Evolutionary conservation across 2,797 vertebrate species (phyloP).

Genomic region (Tenualosa thibaudeaui): DNA sequence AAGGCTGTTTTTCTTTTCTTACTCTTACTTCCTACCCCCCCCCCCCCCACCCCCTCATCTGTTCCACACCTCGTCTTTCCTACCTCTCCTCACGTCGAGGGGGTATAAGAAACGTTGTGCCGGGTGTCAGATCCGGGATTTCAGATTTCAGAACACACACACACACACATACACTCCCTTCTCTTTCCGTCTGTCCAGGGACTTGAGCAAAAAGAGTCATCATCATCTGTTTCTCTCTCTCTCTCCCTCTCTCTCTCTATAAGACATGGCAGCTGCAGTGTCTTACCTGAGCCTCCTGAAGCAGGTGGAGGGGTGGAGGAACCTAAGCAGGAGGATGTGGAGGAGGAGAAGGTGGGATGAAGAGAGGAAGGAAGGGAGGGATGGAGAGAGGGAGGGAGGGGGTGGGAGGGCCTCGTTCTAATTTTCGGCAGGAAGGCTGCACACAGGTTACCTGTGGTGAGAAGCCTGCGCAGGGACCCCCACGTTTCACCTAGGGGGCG

Average conservation of each 20-base stretch:
- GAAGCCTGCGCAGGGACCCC: slow-evolving; percentile 69
- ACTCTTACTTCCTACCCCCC: slow-evolving; percentile 55
- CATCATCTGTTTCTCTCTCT: slow-evolving; percentile 20
- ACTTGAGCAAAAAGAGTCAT: slow-evolving; percentile 31
- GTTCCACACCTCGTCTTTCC: slow-evolving; percentile 30
- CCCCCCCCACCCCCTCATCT: slow-evolving; percentile 46
- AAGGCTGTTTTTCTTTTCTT: slow-evolving; percentile 65
- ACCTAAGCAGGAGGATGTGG: slow-evolving; percentile 63
- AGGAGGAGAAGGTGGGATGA: slow-evolving; percentile 60
- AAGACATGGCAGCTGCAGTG: slow-evolving; percentile 20
- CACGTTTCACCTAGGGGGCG: slow-evolving; percentile 71
- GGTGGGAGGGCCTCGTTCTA: slow-evolving; percentile 31
- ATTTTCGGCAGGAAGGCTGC: slow-evolving; percentile 30
- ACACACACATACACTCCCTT: slow-evolving; percentile 30
- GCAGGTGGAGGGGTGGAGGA: slow-evolving; percentile 59
- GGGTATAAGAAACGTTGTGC: slow-evolving; percentile 51
- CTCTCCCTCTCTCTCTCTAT: neutral
- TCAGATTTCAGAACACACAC: slow-evolving; percentile 19
- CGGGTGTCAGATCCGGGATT: too few species aligned
- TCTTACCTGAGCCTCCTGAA: slow-evolving; percentile 43
- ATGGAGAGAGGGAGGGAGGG: slow-evolving; percentile 44
- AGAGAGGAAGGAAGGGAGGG: slow-evolving; percentile 62
- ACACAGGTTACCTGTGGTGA: slow-evolving; percentile 41
- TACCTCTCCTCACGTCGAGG: slow-evolving; percentile 60
- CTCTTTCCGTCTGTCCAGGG: slow-evolving; percentile 53